phyloP scores from a whole-genome alignment of 2,888 invertebrate species.

The Pheosia gnoma region DNA sequence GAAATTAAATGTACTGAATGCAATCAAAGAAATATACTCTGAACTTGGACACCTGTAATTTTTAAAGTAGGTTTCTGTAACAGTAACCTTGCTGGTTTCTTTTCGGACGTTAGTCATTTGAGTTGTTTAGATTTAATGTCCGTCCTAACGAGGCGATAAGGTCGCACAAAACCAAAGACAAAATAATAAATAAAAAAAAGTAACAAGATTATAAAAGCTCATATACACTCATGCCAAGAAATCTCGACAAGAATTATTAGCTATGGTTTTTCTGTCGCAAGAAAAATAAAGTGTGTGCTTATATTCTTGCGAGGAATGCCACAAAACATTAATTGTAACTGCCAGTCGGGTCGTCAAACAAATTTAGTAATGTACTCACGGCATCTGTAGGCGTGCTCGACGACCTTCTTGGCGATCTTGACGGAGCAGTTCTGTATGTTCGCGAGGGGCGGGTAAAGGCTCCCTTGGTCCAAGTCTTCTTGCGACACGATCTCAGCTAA shows the following conservation, averaged over 20 bases:
- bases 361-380: constrained; percentile 70
- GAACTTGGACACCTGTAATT: too few species aligned
- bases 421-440: constrained; percentile 94
- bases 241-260: background rate
- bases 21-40: too few species aligned
- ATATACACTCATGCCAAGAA: background rate
- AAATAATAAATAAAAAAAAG: too few species aligned
- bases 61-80: too few species aligned
- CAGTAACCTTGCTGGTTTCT: too few species aligned
- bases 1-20: too few species aligned
- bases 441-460: constrained; percentile 95
- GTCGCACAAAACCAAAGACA: too few species aligned
- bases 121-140: too few species aligned
- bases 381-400: constrained; percentile 91
- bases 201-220: background rate
- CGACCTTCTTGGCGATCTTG: constrained; percentile 92
- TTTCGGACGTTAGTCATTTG: too few species aligned
- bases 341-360: too few species aligned
- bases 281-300: background rate
- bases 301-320: background rate
- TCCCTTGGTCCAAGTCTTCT: constrained; percentile 91
- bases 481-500: constrained; percentile 92
- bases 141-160: too few species aligned
- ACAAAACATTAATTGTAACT: too few species aligned
- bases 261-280: background rate